These are phyloP conservation scores for Pseudopipra pipra DNA, from an alignment of 2,113 vertebrate genomes.

Conservation along the genomic window DNA sequence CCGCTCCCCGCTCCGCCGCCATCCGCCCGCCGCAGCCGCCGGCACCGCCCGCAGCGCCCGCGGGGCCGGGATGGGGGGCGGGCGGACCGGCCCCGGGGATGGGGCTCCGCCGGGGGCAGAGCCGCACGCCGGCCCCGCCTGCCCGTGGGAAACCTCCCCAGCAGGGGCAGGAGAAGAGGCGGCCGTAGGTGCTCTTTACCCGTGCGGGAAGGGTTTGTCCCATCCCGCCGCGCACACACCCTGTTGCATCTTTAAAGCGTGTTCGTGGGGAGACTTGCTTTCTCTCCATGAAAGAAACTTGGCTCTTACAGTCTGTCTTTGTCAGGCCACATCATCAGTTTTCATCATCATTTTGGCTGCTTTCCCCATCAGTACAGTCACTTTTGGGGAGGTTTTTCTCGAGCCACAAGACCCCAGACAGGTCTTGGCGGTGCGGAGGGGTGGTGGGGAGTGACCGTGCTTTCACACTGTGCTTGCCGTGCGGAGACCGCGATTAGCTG, in stretches of 20 bases:
- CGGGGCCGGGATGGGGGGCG: neutral
- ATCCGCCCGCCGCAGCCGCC: neutral
- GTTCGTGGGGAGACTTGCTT: fast-evolving
- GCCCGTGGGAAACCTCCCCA: neutral
- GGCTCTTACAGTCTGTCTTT: neutral
- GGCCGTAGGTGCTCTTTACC: fast-evolving
- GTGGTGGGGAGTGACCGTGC: fast-evolving
- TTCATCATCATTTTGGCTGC: neutral
- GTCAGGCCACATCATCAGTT: neutral
- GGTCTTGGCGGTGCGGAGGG: fast-evolving
- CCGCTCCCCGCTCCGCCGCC: neutral
- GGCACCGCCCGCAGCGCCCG: neutral
- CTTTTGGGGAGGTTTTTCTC: neutral
- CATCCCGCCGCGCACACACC: fast-evolving
- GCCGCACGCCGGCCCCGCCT: neutral
- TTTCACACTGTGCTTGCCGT: fast-evolving
- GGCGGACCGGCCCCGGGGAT: neutral
- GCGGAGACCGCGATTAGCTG: neutral
- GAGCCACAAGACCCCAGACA: fast-evolving
- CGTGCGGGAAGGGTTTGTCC: fast-evolving
- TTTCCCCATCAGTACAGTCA: neutral
- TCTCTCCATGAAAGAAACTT: fast-evolving
- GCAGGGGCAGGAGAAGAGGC: neutral
- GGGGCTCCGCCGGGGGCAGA: neutral
- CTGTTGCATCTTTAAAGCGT: fast-evolving